Evolutionary conservation across 1,140 invertebrate species (phyloP).

Genomic region (Pararge aegeria): DNA sequence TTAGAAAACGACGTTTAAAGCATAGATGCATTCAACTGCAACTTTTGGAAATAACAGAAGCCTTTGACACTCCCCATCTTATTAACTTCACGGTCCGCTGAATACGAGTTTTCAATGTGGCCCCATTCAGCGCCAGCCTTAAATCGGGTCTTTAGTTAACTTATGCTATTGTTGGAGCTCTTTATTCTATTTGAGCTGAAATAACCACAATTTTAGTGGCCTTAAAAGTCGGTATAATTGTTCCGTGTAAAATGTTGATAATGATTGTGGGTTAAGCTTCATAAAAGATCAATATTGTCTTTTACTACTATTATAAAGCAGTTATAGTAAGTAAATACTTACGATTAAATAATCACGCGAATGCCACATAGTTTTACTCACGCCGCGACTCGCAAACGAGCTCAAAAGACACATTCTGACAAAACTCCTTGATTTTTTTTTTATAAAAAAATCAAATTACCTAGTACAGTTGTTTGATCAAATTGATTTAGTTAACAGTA

Average conservation of each 20-base stretch:
- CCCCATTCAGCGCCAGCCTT: not conserved
- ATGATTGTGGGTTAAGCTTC: not conserved
- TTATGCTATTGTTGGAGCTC: not conserved
- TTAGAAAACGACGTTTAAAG: too few relatives aligned
- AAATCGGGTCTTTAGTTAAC: not conserved
- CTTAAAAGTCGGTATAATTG: not conserved
- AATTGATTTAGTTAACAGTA: too few relatives aligned
- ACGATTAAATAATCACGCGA: too few relatives aligned
- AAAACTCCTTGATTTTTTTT: too few relatives aligned
- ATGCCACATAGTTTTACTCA: too few relatives aligned
- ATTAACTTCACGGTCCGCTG: conserved; percentile 11
- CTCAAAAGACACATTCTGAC: too few relatives aligned
- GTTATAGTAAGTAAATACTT: too few relatives aligned
- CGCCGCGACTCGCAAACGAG: too few relatives aligned
- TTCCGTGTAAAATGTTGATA: not conserved
- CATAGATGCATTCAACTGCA: conserved; percentile 5
- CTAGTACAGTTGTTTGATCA: too few relatives aligned
- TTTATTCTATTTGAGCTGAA: not conserved
- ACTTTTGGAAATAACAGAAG: conserved; percentile 3
- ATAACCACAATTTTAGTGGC: not conserved
- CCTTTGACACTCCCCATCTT: conserved; percentile 14
- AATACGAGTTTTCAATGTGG: conserved; percentile 9
- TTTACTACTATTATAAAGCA: too few relatives aligned
- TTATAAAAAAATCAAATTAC: too few relatives aligned
- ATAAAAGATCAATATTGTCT: not conserved